Conservation (phyloP, 1,140 invertebrate genomes). For the Drosophila elegans region DNA sequence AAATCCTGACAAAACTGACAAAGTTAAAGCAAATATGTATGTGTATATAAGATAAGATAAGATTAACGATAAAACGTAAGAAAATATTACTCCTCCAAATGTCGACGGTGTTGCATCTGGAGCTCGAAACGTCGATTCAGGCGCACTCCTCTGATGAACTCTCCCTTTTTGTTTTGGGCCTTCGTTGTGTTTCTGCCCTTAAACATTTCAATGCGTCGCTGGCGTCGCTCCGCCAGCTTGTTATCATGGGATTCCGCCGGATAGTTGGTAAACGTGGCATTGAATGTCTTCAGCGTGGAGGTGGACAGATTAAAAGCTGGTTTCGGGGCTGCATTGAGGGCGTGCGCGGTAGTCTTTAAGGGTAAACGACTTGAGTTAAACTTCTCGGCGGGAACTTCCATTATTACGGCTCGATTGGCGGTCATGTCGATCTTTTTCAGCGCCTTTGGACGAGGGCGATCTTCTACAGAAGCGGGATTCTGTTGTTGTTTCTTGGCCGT, state of each 20-base stretch:
- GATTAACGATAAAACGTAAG: conserved; percentile 4
- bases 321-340: conserved; percentile 3
- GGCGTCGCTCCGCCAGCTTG: conserved; percentile 41
- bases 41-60: not conserved
- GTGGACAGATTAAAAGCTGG: conserved; percentile 55
- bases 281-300: conserved; percentile 16
- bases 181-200: conserved; percentile 44
- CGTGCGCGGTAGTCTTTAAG: conserved; percentile 6
- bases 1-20: not conserved
- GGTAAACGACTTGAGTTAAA: conserved; percentile 9
- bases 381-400: not conserved
- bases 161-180: conserved; percentile 29
- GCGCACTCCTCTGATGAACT: conserved; percentile 87
- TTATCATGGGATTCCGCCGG: conserved; percentile 16
- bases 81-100: conserved; percentile 52
- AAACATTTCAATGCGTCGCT: conserved; percentile 76
- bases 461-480: not conserved
- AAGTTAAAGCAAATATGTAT: not conserved
- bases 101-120: conserved; percentile 86
- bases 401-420: not conserved
- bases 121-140: conserved; percentile 89
- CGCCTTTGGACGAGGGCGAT: conserved; percentile 8
- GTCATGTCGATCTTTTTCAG: conserved; percentile 38
- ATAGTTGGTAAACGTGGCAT: conserved; percentile 2
- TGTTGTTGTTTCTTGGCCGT: conserved; percentile 24